Evolutionary conservation across 2,797 vertebrate genomes (phyloP).

Genomic region (Amazona ochrocephala): DNA sequence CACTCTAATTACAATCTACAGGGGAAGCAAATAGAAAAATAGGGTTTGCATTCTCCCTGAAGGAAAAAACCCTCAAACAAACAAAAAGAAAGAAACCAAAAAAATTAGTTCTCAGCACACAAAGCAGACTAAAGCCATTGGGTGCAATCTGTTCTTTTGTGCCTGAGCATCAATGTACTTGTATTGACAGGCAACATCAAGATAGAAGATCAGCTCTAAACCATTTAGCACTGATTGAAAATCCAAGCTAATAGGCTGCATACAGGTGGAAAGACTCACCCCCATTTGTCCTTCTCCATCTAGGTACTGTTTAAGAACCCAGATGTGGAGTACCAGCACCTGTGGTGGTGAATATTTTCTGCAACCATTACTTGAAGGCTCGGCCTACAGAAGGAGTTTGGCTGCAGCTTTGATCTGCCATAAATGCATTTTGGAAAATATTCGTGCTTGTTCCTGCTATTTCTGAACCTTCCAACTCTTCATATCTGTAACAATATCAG

Average conservation of each 20-base stretch:
- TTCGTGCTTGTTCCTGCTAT: neutral
- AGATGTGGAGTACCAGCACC: neutral
- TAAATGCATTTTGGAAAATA: neutral
- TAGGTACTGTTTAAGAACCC: neutral
- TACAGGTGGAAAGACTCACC: neutral
- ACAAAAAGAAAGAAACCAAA: neutral
- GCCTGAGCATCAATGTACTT: neutral
- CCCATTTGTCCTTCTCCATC: neutral
- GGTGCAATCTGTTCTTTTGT: neutral
- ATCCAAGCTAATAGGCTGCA: neutral
- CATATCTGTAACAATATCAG: neutral
- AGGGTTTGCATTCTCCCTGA: neutral
- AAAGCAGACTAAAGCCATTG: neutral
- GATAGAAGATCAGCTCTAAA: neutral
- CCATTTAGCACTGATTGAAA: neutral
- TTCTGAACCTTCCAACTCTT: neutral
- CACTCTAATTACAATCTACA: neutral
- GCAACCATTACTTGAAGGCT: neutral
- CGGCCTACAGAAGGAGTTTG: neutral
- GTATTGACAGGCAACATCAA: neutral
- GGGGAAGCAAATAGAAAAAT: slow-evolving; percentile 27
- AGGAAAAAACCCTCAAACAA: neutral
- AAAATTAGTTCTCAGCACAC: neutral
- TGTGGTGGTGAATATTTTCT: neutral
- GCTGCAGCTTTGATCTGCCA: neutral